Base-by-base conservation (phyloP, 2,113 vertebrate genomes). In the Podocnemis expansa region DNA sequence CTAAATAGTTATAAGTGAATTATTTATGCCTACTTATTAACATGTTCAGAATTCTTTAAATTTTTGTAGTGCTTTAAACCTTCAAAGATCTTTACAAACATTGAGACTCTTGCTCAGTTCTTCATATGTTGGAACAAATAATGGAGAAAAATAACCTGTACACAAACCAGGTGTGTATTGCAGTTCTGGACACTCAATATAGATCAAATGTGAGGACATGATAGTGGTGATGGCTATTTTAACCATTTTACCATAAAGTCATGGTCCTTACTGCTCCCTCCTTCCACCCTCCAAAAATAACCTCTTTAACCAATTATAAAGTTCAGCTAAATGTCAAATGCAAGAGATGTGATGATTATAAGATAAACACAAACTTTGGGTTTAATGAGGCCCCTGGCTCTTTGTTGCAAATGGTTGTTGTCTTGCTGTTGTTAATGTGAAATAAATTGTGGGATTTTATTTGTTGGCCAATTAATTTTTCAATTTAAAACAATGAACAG, bases 11-110 rank as follows among this genome's bases (percentile, higher is more conserved):
- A 80, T 31, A 93, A 91, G 55, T 91, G 47, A 90, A 58, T 41
- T 94, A 79, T 89, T 94, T 86, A 93, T 92, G 86, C 73, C 90
- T 1, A 19, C 84, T 94, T 84, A 89, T 94, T 88, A 55, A 92
- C 91, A 75, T 70, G 45, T 2, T 85, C 29, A 1, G 78, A 85
- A 91, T 89, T 90, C 22, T 90, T 93, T 90, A 55, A 31, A 78
- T 13, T 80, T 82, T 5, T 63, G 58, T 47, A 67, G 87, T 27
- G 73, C 73, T 76, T 76, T 76, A 43, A 43, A 76, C 25, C 7
- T 45, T 29, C 13, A 3, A 75, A 76, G 24, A 45, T 4, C 73
- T 45, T 76, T 45, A 76, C 41, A 76, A 29, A 76, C 41, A 29
- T 27, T 76, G 41, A 80, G 51, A 16, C n/a, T 85, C 43, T 49